Conservation (phyloP, 1,140 invertebrate genomes). For the Cyclina sinensis region DNA sequence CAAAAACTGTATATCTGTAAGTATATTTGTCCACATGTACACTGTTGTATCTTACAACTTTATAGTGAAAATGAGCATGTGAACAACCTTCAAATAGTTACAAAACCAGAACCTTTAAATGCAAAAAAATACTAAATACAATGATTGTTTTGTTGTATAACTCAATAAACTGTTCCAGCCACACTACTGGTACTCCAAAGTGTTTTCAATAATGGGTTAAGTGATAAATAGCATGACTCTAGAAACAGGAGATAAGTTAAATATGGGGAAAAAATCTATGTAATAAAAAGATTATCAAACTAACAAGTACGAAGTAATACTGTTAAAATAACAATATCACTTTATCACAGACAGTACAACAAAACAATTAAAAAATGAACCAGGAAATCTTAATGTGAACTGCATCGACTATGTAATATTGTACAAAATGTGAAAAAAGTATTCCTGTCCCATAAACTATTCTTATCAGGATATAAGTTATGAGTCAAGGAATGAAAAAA, state of each 20-base stretch:
- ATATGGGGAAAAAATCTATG: neutral
- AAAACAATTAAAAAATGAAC: neutral
- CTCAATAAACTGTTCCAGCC: neutral
- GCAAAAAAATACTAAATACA: neutral
- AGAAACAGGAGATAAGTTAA: neutral
- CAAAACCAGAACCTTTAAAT: neutral
- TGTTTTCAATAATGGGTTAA: too few relatives aligned
- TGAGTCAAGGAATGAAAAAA: too few relatives aligned
- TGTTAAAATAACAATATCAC: conserved; percentile 29
- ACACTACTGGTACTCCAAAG: neutral
- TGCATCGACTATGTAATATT: neutral
- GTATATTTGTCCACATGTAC: too few relatives aligned
- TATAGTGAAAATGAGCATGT: neutral
- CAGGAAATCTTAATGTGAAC: neutral
- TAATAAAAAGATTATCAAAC: conserved; percentile 5
- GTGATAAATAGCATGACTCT: neutral
- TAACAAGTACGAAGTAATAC: conserved; percentile 25
- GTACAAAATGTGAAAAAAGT: neutral
- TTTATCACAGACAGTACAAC: conserved; percentile 24
- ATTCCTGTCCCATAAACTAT: too few relatives aligned
- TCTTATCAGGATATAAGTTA: too few relatives aligned
- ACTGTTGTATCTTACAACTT: neutral
- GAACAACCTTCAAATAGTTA: neutral
- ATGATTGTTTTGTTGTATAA: neutral
- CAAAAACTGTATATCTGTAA: too few relatives aligned